Base-by-base conservation (phyloP, 2,797 vertebrate species). In the Falco naumanni region DNA sequence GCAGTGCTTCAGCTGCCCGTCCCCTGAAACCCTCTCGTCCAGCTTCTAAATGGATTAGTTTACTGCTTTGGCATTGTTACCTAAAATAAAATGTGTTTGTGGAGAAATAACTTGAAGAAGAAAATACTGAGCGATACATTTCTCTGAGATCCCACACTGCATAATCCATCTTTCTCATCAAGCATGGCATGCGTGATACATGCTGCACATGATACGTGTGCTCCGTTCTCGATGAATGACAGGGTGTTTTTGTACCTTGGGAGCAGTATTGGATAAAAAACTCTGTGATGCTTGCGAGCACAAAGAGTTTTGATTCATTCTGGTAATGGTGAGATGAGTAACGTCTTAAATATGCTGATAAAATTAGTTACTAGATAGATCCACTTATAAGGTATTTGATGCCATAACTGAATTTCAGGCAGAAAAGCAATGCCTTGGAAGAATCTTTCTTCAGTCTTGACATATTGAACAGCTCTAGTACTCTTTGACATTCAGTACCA, bases 131-230 rank as follows among this genome's bases (percentile, higher is more conserved):
- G 10, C 11, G 24, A 16, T 37, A 8, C 45, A 25, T 71, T 90
- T 88, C 53, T 88, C 39, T 21, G 28, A 18, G 26, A 61, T 28
- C 51, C 16, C 39, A 29, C 3, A 1, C 31, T 19, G 10, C 7
- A 5, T 11, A 9, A 29, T 18, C 54, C 26, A 15, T 24, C 50
- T 31, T 83, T 51, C 64, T 8, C 1, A 3, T 56, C 50, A 77
- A 60, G 14, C 37, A 9, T 60, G 45, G 29, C 31, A 6, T 2
- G 3, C 19, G 5, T 18, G 54, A 31, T 37, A 8, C 3, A 6
- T 24, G 3, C 25, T 71, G 57, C 64, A 83, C 41, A 14, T 0
- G 0, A 9, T 24, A 6, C 0, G 0, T 39, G 65, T 41, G 39
- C n/a, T 66, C 28, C 4, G 0, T 41, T 70, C 87, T 28, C 0